Conservation (phyloP, 2,113 vertebrate genomes). For the Stictonetta naevosa region DNA sequence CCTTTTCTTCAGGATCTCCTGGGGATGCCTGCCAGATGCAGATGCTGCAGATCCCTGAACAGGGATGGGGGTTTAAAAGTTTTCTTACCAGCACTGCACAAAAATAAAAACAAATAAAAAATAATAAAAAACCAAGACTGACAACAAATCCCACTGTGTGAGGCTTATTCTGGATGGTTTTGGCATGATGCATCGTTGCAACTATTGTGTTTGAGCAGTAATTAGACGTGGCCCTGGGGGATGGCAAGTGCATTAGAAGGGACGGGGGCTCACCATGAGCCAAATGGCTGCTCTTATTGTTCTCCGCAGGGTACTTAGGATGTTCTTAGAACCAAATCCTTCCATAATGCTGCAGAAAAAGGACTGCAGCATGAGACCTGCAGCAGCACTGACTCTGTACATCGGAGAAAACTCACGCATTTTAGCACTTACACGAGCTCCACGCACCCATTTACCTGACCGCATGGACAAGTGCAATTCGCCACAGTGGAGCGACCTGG, state of each 20-base stretch:
- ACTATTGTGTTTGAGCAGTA: slow-evolving; percentile 69
- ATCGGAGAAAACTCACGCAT: background rate
- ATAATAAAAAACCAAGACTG: background rate
- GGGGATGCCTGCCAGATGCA: background rate
- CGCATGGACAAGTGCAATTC: fast-evolving
- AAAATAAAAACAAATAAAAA: background rate
- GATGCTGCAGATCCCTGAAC: background rate
- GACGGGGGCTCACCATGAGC: slow-evolving; percentile 64
- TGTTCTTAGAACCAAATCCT: slow-evolving; percentile 65
- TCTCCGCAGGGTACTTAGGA: slow-evolving; percentile 71
- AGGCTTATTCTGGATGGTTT: slow-evolving; percentile 58
- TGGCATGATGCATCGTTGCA: slow-evolving; percentile 66
- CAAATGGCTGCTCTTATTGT: slow-evolving; percentile 64
- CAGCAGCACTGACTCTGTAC: background rate
- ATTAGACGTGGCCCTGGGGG: slow-evolving; percentile 66
- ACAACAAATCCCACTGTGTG: slow-evolving; percentile 48
- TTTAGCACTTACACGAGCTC: background rate
- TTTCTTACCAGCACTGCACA: background rate
- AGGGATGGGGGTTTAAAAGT: slow-evolving; percentile 1
- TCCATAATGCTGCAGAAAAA: slow-evolving; percentile 66
- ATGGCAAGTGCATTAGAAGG: slow-evolving; percentile 69
- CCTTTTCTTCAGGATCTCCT: background rate
- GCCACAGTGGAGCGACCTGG: background rate
- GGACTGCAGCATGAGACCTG: slow-evolving; percentile 4
- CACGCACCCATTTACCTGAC: background rate